Evolutionary conservation across 2,888 invertebrate species (phyloP).

Genomic region (Diaphora mendica): DNA sequence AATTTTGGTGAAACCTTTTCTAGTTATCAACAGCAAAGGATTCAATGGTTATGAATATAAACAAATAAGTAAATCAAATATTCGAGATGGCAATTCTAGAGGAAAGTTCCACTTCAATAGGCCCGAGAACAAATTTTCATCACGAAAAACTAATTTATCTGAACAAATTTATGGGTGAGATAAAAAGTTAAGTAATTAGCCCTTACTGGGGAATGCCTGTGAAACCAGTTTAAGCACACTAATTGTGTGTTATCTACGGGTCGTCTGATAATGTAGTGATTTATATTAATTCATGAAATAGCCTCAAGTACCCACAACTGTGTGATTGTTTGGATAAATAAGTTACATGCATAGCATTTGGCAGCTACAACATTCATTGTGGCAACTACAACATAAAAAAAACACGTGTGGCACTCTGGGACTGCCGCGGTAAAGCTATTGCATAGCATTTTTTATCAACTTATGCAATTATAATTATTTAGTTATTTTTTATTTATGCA

Average conservation of each 20-base stretch:
- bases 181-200: constrained; percentile 55
- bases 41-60: background rate
- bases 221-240: constrained; percentile 19
- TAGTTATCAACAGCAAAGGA: background rate
- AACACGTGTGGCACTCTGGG: too few species aligned
- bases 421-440: too few species aligned
- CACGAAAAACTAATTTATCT: constrained; percentile 52
- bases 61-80: background rate
- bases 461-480: too few species aligned
- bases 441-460: too few species aligned
- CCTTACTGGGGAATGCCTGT: constrained; percentile 29
- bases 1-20: background rate
- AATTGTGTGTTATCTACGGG: constrained; percentile 34
- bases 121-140: constrained; percentile 29
- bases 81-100: constrained; percentile 24
- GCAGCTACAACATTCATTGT: too few species aligned
- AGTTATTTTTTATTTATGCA: too few species aligned
- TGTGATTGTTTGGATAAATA: background rate
- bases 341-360: background rate
- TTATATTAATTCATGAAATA: constrained; percentile 33
- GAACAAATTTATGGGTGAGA: constrained; percentile 49
- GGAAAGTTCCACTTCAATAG: constrained; percentile 25
- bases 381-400: too few species aligned
- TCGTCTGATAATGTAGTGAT: constrained; percentile 43
- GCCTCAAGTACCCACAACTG: background rate